Base-by-base conservation (phyloP, 2,113 vertebrate genomes). In the Elaphurus davidianus region DNA sequence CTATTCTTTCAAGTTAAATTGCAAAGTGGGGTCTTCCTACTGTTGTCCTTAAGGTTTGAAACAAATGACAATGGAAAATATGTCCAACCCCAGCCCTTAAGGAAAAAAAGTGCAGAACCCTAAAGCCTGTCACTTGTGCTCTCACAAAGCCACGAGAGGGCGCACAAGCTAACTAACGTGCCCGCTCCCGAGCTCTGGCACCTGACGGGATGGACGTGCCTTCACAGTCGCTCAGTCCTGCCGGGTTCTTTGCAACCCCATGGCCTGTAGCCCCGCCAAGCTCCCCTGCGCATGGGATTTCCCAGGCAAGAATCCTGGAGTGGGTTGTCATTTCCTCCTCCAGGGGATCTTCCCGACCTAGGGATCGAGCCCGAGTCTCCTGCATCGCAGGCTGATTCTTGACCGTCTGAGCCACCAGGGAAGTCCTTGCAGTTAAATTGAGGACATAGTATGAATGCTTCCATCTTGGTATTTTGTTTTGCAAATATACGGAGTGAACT, bases 91-190 rank as follows among this genome's bases (percentile, higher is more conserved):
- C 55, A 21, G 21, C n/a, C 45, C 54, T 94, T 25, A 64, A 36
- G 52, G 81, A 91, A 91, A 27, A 28, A 19, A 74, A 7, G 21
- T 3, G 14, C 17, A 2, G n/a, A 8, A 21, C 1, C 23, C 50
- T 17, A 27, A 43, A 12, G 6, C 50, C 23, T 9, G 19, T 33
- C 45, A 3, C 15, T 17, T 64, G 57, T 95, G 93, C 90, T 76
- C 74, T 2, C 0, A 2, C 9, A 30, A 0, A 3, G n/a, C 97
- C 98, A 88, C 98, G 60, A 98, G 98, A 95, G 97, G 98, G 97
- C 78, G 95, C 92, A 78, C 21, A 28, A 78, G 96, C 23, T 59
- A 93, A 54, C 36, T 5, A 43, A 59, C 71, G 21, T 3, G 47
- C 47, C 52, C 4, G 0, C 45, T 57, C 23, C 52, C 60, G 14